Conservation (phyloP, 2,888 invertebrate species). For the Spialia ferax region DNA sequence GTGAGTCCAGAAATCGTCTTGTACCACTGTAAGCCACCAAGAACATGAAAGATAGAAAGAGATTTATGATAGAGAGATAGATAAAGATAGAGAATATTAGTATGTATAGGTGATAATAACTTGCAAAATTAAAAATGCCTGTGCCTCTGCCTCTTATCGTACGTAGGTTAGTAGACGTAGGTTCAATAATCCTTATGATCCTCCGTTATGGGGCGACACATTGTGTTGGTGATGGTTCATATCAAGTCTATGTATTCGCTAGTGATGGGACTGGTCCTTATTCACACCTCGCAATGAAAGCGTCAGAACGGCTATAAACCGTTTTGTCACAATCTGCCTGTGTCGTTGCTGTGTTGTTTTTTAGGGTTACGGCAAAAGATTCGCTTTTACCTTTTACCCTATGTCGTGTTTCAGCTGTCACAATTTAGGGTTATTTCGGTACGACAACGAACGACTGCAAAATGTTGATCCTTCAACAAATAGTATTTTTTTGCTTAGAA, state of each 20-base stretch:
- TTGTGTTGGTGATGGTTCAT: too few relatives aligned
- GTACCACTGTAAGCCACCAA: too few relatives aligned
- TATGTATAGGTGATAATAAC: too few relatives aligned
- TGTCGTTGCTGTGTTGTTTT: conserved; percentile 22
- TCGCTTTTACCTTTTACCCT: conserved; percentile 10
- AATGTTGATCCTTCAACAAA: conserved; percentile 2
- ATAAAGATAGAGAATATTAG: too few relatives aligned
- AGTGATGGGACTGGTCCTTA: neutral
- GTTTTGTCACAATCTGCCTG: conserved; percentile 38
- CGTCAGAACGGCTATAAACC: conserved; percentile 32
- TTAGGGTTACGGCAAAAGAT: conserved; percentile 25
- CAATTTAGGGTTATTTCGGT: conserved; percentile 9
- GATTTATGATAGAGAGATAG: too few relatives aligned
- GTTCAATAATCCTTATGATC: too few relatives aligned
- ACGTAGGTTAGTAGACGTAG: too few relatives aligned
- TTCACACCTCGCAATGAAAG: conserved; percentile 20
- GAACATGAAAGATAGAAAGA: too few relatives aligned
- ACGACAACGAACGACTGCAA: neutral
- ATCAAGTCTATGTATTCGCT: neutral
- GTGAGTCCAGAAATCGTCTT: too few relatives aligned
- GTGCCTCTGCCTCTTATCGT: too few relatives aligned
- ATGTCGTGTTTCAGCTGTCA: conserved; percentile 11
- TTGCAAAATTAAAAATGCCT: too few relatives aligned
- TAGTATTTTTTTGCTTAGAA: neutral
- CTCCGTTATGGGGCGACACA: too few relatives aligned